phyloP scores from a whole-genome alignment of 2,888 invertebrate species.

The Cylindroiulus punctatus region DNA sequence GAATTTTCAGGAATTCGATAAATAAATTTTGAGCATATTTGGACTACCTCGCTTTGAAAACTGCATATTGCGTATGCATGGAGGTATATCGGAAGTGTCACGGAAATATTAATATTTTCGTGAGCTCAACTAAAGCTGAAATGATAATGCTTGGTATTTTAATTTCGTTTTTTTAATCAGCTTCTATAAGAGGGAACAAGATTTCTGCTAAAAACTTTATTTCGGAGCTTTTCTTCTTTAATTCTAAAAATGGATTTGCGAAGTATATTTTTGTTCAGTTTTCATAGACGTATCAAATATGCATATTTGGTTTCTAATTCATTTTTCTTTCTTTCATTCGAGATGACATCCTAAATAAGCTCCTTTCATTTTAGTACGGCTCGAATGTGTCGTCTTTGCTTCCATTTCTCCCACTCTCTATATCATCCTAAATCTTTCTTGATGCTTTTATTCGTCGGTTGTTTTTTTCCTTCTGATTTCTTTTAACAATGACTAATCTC shows the following conservation, averaged over 20 bases:
- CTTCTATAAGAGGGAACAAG: too few species aligned
- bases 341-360: neutral
- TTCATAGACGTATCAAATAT: conserved; percentile 17
- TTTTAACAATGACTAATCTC: conserved; percentile 27
- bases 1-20: too few species aligned
- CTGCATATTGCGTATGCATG: too few species aligned
- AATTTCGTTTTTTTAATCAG: too few species aligned
- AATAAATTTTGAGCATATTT: too few species aligned
- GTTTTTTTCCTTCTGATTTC: conserved; percentile 13
- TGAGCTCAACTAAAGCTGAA: too few species aligned
- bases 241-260: neutral
- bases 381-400: neutral
- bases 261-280: neutral
- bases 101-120: too few species aligned
- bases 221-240: neutral
- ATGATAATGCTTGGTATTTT: too few species aligned
- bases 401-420: neutral
- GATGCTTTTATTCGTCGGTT: neutral
- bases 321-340: neutral
- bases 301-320: neutral
- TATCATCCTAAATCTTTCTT: conserved; percentile 5
- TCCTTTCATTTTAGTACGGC: neutral
- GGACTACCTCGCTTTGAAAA: too few species aligned
- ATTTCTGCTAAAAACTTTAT: neutral
- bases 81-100: too few species aligned